These are phyloP conservation scores for Reticulitermes lucifugus DNA, from an alignment of 2,888 invertebrate genomes.

Conservation along the genomic window DNA sequence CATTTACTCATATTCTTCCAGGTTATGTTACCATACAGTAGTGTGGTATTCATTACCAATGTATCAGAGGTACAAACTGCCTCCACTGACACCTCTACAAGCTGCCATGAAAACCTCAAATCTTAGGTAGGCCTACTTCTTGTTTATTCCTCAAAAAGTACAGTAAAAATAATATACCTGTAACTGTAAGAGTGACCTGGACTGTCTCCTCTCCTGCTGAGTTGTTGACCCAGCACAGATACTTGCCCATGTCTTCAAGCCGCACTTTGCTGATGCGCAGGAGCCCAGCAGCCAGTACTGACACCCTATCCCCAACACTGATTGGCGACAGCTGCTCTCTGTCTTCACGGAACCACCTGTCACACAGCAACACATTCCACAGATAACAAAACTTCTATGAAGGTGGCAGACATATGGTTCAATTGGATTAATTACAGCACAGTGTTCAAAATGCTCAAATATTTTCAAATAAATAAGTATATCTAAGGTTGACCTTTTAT, in stretches of 20 bases:
- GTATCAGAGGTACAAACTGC: too few relatives aligned
- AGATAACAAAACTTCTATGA: not conserved
- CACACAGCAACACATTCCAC: not conserved
- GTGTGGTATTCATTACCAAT: too few relatives aligned
- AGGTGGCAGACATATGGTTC: not conserved
- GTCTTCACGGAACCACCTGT: conserved; percentile 81
- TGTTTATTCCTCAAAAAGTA: not conserved
- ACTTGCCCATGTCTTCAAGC: conserved; percentile 86
- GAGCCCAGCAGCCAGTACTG: conserved; percentile 72
- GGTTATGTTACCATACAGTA: too few relatives aligned
- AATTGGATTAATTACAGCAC: too few relatives aligned
- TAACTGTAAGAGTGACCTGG: conserved; percentile 81
- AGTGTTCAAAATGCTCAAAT: too few relatives aligned
- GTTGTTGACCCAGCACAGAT: conserved; percentile 92
- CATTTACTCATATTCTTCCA: too few relatives aligned
- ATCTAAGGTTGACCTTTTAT: too few relatives aligned
- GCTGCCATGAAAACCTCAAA: too few relatives aligned
- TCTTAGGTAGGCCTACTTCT: too few relatives aligned
- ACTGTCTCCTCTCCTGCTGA: conserved; percentile 86
- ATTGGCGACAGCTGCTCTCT: conserved; percentile 77
- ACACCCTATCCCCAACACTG: conserved; percentile 73
- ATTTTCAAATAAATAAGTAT: too few relatives aligned
- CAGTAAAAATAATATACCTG: conserved; percentile 67
- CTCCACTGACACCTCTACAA: too few relatives aligned
- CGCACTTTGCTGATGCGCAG: conserved; percentile 75